Percentiles rank a stretch among this genome's conserved stretches.
Evolutionary conservation across 2,888 invertebrate genomes (phyloP).

Genomic region (Caenorhabditis sulstoni): DNA sequence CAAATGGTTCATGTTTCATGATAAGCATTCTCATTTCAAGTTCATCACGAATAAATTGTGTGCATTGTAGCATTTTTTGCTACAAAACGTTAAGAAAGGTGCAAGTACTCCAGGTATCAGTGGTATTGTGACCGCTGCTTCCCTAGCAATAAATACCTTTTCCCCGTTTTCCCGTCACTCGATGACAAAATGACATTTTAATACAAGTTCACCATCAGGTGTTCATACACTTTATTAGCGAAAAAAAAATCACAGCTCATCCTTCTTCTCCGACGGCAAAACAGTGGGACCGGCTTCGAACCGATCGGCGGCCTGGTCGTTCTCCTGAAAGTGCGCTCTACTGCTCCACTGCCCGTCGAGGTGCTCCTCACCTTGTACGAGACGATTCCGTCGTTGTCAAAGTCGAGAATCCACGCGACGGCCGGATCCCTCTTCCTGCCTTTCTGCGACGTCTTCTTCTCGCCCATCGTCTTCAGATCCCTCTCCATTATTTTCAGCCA

Average conservation of each 20-base stretch:
- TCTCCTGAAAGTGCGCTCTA: conserved; percentile 58
- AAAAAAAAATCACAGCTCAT: conserved; percentile 47
- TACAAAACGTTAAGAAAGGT: no score
- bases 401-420: conserved; percentile 80
- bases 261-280: conserved; percentile 45
- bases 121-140: no score
- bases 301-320: conserved; percentile 62
- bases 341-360: neutral
- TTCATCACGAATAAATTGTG: no score
- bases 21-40: no score
- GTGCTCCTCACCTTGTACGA: conserved; percentile 64
- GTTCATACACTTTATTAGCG: no score
- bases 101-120: no score
- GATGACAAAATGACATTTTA: no score
- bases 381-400: conserved; percentile 80
- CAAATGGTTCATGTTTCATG: no score
- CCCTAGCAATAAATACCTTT: no score
- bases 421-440: conserved; percentile 78
- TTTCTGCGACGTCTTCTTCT: conserved; percentile 59
- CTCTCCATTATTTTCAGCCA: conserved; percentile 71
- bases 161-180: no score
- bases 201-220: no score
- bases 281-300: conserved; percentile 56
- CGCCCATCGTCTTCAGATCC: conserved; percentile 70
- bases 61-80: no score